Percentiles rank a stretch among this genome's conserved stretches.
Conservation (phyloP, 2,113 vertebrate genomes). For the Nannobrachium achirus region DNA sequence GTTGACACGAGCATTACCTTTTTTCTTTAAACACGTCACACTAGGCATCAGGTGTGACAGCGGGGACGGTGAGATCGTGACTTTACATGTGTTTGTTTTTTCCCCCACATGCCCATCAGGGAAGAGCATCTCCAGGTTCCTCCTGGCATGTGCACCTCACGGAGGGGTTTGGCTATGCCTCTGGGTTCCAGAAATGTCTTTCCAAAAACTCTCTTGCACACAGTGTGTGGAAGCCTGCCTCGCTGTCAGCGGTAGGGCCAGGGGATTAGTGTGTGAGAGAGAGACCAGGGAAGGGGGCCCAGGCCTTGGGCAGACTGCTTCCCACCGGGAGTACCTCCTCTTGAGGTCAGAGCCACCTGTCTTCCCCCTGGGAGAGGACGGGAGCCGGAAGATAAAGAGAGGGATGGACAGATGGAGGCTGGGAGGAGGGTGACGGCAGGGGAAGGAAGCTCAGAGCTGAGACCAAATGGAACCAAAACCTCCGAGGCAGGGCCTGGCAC, state of each 20-base stretch:
- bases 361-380: slow-evolving; percentile 44
- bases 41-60: neutral
- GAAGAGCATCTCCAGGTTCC: neutral
- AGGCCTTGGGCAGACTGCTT: slow-evolving; percentile 55
- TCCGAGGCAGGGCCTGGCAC: slow-evolving; percentile 12
- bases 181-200: neutral
- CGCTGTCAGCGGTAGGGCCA: slow-evolving; percentile 14
- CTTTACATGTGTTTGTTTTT: neutral
- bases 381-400: slow-evolving; percentile 34
- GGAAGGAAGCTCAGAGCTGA: slow-evolving; percentile 38
- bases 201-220: neutral
- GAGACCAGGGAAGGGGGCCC: slow-evolving; percentile 33
- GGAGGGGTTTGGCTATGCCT: neutral
- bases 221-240: slow-evolving; percentile 6
- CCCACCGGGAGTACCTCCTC: slow-evolving; percentile 48
- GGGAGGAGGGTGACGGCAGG: slow-evolving; percentile 25
- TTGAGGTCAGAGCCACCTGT: slow-evolving; percentile 70
- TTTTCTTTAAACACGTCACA: slow-evolving; percentile 4
- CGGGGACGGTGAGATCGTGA: neutral
- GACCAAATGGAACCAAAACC: slow-evolving; percentile 13
- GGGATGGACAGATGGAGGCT: slow-evolving; percentile 64
- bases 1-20: neutral
- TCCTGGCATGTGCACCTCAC: neutral
- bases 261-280: slow-evolving; percentile 37
- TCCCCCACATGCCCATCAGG: neutral